A percentile compares a stretch with the other conserved stretches of the same genome.
These are phyloP conservation scores for Luidia sarsii DNA, from an alignment of 53 echinoderm and acorn worm species.

Conservation along the genomic window DNA sequence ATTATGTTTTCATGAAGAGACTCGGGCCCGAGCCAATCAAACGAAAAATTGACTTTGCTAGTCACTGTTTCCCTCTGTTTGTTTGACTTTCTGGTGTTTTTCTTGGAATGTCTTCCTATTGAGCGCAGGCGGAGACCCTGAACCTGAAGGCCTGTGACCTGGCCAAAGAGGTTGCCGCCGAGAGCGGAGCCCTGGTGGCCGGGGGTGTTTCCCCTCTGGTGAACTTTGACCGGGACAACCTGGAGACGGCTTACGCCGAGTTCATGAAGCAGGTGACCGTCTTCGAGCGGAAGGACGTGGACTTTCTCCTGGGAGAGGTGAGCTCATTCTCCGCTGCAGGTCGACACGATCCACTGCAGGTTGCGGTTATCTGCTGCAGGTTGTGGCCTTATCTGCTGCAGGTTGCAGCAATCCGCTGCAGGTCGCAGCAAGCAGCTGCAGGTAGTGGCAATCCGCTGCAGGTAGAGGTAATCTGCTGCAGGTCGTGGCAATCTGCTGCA, in stretches of 20 bases:
- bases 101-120: too few relatives aligned
- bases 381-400: neutral
- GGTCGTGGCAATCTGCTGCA: neutral
- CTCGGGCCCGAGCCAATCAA: too few relatives aligned
- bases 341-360: neutral
- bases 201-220: slow-evolving; percentile 64
- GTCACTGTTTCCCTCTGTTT: too few relatives aligned
- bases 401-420: neutral
- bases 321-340: neutral
- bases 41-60: too few relatives aligned
- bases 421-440: neutral
- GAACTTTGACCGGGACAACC: slow-evolving; percentile 55
- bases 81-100: too few relatives aligned
- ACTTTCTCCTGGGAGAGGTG: slow-evolving; percentile 92
- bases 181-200: slow-evolving; percentile 79
- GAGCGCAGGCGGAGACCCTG: too few relatives aligned
- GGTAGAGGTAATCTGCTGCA: neutral
- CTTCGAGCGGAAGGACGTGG: slow-evolving; percentile 69
- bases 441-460: too few relatives aligned
- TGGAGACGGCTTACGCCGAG: slow-evolving; percentile 51
- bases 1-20: too few relatives aligned
- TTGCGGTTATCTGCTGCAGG: neutral
- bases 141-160: slow-evolving; percentile 62
- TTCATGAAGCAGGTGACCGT: slow-evolving; percentile 69
- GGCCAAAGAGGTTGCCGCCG: slow-evolving; percentile 77